Conservation (phyloP, 2,797 vertebrate species). For the Xyrichtys novacula region DNA sequence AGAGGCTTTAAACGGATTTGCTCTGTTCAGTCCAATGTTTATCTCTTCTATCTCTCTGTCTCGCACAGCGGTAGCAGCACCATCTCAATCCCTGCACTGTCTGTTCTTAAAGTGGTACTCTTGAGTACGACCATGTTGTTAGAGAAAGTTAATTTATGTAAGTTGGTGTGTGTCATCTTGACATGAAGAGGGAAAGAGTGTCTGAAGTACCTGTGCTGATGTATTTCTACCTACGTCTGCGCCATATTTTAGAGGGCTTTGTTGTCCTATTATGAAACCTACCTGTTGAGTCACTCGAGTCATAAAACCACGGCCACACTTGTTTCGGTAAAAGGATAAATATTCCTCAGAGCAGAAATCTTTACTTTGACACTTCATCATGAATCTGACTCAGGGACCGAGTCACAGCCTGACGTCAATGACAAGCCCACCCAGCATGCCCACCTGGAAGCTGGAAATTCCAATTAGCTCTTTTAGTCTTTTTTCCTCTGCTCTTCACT, state of each 20-base stretch:
- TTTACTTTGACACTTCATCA: neutral
- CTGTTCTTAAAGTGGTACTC: neutral
- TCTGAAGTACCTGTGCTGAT: slow-evolving; percentile 1
- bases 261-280: no score
- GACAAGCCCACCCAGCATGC: no score
- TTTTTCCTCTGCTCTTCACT: no score
- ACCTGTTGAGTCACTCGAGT: neutral
- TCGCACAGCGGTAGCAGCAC: neutral
- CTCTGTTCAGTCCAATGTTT: neutral
- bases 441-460: no score
- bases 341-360: neutral
- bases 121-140: neutral
- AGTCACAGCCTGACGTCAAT: no score
- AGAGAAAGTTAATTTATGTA: neutral
- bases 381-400: no score
- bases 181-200: neutral
- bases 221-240: neutral
- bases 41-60: neutral
- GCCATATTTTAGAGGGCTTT: neutral
- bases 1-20: neutral
- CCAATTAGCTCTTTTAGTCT: no score
- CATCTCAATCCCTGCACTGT: neutral
- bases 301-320: neutral
- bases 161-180: neutral
- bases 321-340: neutral